phyloP scores from a whole-genome alignment of 2,888 invertebrate genomes.

The Sarcophaga rosellei region DNA sequence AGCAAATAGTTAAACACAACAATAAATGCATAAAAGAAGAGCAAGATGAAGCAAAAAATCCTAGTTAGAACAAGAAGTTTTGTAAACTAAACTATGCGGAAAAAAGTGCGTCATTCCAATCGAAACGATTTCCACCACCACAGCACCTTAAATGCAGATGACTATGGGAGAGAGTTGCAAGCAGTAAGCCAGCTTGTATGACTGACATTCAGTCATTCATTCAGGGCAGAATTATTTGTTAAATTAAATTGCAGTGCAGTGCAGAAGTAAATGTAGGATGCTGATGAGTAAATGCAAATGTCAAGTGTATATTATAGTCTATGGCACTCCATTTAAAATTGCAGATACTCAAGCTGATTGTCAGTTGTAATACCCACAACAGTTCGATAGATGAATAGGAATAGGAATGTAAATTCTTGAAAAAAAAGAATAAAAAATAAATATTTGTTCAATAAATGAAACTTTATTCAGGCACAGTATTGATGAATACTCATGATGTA shows the following conservation, averaged over 20 bases:
- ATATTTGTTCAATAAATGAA: neutral
- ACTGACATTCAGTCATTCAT: neutral
- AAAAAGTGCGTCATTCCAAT: constrained; percentile 34
- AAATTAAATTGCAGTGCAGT: constrained; percentile 38
- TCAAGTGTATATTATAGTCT: constrained; percentile 25
- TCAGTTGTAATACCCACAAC: neutral
- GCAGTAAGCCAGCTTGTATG: neutral
- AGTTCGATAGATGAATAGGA: neutral
- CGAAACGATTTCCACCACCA: neutral
- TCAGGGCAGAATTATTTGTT: neutral
- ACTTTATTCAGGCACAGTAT: neutral
- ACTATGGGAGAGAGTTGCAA: neutral
- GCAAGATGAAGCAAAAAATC: constrained; percentile 3
- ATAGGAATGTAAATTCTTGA: neutral
- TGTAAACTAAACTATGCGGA: constrained; percentile 19
- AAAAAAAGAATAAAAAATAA: neutral
- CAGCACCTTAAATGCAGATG: neutral
- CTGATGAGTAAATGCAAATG: constrained; percentile 27
- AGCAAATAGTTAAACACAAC: constrained; percentile 59
- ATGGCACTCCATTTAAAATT: neutral
- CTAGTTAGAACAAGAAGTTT: neutral
- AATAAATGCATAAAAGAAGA: constrained; percentile 7
- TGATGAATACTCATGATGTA: neutral
- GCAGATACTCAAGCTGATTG: constrained; percentile 9
- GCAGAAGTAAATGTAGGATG: neutral